These are phyloP conservation scores for Protobothrops flavoviridis DNA, from an alignment of 2,113 vertebrate genomes.

Conservation along the genomic window DNA sequence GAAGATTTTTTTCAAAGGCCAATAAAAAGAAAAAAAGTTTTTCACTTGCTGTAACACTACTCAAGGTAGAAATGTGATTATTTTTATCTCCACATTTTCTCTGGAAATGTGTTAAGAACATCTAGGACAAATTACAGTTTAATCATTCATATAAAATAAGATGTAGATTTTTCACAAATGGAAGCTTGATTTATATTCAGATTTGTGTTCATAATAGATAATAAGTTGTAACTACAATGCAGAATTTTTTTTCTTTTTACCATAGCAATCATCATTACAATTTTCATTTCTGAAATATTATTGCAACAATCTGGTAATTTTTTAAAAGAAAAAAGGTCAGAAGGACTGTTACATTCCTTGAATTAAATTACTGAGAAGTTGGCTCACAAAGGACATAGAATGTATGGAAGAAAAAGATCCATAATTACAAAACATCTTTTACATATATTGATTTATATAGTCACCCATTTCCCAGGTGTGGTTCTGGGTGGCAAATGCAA, in stretches of 20 bases:
- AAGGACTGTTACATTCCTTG: background rate
- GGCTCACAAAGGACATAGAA: background rate
- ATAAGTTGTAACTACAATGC: conserved; percentile 34
- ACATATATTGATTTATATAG: background rate
- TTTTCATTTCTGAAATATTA: conserved; percentile 6
- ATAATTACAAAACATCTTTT: background rate
- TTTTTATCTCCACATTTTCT: conserved; percentile 47
- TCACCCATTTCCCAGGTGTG: background rate
- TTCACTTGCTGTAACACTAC: conserved; percentile 44
- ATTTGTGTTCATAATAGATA: conserved; percentile 21
- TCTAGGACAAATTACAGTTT: conserved; percentile 41
- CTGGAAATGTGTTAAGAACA: conserved; percentile 46
- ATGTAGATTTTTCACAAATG: background rate
- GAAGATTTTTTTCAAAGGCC: conserved; percentile 34
- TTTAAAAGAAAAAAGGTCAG: background rate
- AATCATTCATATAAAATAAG: conserved; percentile 27
- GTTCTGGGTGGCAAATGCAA: background rate
- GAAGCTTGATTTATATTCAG: conserved; percentile 29
- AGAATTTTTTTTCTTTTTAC: conserved; percentile 12
- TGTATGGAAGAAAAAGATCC: background rate
- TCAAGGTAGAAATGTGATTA: conserved; percentile 40
- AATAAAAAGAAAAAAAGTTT: conserved; percentile 22
- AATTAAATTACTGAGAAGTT: background rate
- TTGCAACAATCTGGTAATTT: background rate
- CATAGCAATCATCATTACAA: conserved; percentile 29